Evolutionary conservation across 2,797 vertebrate genomes (phyloP).

Genomic region (Enteromius afrohamiltoni): DNA sequence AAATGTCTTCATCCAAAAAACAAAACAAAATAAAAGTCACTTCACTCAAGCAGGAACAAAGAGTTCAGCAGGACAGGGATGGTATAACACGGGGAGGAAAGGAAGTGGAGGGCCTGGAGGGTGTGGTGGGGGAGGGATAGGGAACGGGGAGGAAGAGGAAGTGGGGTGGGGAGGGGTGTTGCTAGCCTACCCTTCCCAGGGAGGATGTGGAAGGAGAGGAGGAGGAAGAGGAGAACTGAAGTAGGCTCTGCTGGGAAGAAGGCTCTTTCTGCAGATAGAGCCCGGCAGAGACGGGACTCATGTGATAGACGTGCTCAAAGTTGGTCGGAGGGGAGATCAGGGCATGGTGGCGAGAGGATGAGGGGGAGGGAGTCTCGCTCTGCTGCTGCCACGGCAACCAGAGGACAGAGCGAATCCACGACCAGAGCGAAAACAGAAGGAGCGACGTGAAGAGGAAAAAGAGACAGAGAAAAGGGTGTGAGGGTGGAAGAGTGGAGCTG

Average conservation of each 20-base stretch:
- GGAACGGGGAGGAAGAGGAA: slow-evolving; percentile 31
- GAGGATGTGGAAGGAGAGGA: slow-evolving; percentile 85
- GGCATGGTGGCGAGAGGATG: slow-evolving; percentile 80
- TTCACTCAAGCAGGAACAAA: slow-evolving; percentile 28
- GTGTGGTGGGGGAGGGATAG: slow-evolving; percentile 35
- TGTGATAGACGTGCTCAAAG: slow-evolving; percentile 89
- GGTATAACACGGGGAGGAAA: slow-evolving; percentile 34
- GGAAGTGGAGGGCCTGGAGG: slow-evolving; percentile 24
- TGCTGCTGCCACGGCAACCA: slow-evolving; percentile 74
- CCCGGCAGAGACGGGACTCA: slow-evolving; percentile 83
- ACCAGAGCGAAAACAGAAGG: slow-evolving; percentile 65
- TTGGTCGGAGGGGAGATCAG: slow-evolving; percentile 86
- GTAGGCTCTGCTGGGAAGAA: slow-evolving; percentile 81
- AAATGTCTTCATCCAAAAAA: not conserved
- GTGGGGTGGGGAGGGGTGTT: slow-evolving; percentile 61
- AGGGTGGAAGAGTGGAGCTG: slow-evolving; percentile 63
- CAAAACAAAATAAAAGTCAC: not conserved
- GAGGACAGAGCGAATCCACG: slow-evolving; percentile 48
- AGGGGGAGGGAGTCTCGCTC: slow-evolving; percentile 82
- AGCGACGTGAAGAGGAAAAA: slow-evolving; percentile 68
- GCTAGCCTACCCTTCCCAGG: slow-evolving; percentile 87
- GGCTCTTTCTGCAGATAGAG: slow-evolving; percentile 85
- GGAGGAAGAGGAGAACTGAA: slow-evolving; percentile 84
- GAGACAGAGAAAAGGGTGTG: slow-evolving; percentile 57
- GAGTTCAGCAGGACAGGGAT: slow-evolving; percentile 33